Conservation (phyloP, 2,888 invertebrate species). For the Phalera bucephala region DNA sequence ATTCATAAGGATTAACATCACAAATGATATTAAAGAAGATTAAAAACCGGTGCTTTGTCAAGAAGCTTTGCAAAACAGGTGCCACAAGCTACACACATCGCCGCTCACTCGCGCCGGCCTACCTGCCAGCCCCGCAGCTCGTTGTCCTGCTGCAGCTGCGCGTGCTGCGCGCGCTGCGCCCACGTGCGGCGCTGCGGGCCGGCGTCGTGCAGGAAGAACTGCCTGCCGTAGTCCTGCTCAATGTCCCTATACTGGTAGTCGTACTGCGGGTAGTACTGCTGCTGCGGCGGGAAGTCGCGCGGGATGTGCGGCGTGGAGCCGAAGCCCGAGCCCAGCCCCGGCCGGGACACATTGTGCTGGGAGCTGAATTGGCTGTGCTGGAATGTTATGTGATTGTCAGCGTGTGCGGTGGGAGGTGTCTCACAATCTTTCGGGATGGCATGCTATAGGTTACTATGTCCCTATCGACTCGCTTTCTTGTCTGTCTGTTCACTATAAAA, state of each 20-base stretch:
- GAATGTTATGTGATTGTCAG: slow-evolving; percentile 37
- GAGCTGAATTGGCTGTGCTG: slow-evolving; percentile 83
- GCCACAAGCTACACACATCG: no score
- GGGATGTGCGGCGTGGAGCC: slow-evolving; percentile 79
- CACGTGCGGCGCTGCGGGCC: slow-evolving; percentile 85
- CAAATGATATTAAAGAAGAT: no score
- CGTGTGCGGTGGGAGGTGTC: slow-evolving; percentile 28
- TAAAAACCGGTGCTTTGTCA: no score
- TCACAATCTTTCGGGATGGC: slow-evolving; percentile 25
- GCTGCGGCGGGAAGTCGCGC: slow-evolving; percentile 45
- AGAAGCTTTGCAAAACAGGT: no score
- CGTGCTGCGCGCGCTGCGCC: slow-evolving; percentile 80
- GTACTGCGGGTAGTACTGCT: slow-evolving; percentile 40
- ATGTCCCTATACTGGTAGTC: slow-evolving; percentile 55
- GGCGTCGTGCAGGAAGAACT: slow-evolving; percentile 90
- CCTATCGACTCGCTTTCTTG: no score
- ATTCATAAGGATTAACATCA: no score
- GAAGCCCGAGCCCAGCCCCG: slow-evolving; percentile 54
- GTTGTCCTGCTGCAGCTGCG: slow-evolving; percentile 75
- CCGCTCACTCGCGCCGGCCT: no score
- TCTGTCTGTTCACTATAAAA: no score
- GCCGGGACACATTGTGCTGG: slow-evolving; percentile 76
- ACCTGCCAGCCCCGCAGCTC: slow-evolving; percentile 79
- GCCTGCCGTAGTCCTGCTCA: slow-evolving; percentile 49
- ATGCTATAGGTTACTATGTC: no score